phyloP scores from a whole-genome alignment of 2,888 invertebrate species.

The Biston stratarius region DNA sequence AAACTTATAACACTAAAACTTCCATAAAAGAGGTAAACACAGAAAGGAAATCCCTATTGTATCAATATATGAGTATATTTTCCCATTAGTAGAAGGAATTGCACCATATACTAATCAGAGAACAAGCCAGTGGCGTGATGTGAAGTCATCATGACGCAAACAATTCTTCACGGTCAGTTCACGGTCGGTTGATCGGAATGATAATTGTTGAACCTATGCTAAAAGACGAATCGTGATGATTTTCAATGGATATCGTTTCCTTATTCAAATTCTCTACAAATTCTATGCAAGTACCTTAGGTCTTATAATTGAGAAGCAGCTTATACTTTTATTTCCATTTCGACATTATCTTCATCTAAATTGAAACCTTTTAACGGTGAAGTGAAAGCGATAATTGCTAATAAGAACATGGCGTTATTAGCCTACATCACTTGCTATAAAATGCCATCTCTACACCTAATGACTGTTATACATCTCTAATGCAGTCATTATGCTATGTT shows the following conservation, averaged over 20 bases:
- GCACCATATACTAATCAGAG: conserved; percentile 3
- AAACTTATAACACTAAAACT: too few relatives aligned
- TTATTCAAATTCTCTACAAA: conserved; percentile 10
- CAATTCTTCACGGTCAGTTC: conserved; percentile 49
- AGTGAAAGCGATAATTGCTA: conserved; percentile 42
- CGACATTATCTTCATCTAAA: conserved; percentile 25
- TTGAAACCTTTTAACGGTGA: conserved; percentile 38
- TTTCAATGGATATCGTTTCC: conserved; percentile 24
- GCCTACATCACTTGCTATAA: conserved; percentile 5
- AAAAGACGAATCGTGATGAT: conserved; percentile 34
- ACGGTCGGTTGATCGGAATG: conserved; percentile 43
- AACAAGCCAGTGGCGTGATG: conserved; percentile 46
- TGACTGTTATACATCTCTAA: conserved; percentile 13
- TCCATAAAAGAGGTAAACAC: neutral
- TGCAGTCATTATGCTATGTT: conserved; percentile 21
- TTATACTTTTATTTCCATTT: neutral
- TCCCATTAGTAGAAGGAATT: conserved; percentile 6
- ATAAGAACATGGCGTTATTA: conserved; percentile 18
- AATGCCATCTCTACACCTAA: conserved; percentile 10
- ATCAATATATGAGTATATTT: neutral
- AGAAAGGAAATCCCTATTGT: neutral
- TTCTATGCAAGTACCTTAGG: neutral
- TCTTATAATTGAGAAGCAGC: neutral
- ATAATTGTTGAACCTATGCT: conserved; percentile 36
- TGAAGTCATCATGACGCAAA: conserved; percentile 42